Evolutionary conservation across 2,797 vertebrate genomes (phyloP).

Genomic region (Pangasius sanitwongsei): DNA sequence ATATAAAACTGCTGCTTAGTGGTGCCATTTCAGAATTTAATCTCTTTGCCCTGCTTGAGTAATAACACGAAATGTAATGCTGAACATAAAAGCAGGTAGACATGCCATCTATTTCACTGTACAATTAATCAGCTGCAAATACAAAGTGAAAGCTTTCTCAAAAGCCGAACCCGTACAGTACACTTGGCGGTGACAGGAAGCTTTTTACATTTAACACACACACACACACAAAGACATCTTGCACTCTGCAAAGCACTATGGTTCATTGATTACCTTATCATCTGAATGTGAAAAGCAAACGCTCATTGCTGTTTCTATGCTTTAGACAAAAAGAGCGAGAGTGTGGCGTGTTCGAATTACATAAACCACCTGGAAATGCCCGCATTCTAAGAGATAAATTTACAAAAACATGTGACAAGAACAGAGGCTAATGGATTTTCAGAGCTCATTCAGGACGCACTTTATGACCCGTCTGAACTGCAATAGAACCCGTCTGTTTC

Average conservation of each 20-base stretch:
- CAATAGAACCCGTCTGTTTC: constrained; percentile 14
- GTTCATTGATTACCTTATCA: constrained; percentile 61
- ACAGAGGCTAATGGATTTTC: constrained; percentile 39
- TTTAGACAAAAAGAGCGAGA: constrained; percentile 7
- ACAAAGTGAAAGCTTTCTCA: constrained; percentile 6
- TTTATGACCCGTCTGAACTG: constrained; percentile 20
- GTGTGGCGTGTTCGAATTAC: constrained; percentile 33
- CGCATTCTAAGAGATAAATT: constrained; percentile 24
- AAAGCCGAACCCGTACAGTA: background rate
- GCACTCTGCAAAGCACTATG: constrained; percentile 44
- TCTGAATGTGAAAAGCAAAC: constrained; percentile 46
- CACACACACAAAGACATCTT: constrained; percentile 11
- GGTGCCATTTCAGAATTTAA: background rate
- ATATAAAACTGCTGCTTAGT: background rate
- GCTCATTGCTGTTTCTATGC: constrained; percentile 35
- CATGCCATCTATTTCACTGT: background rate
- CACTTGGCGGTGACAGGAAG: background rate
- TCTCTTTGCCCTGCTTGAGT: constrained; percentile 12
- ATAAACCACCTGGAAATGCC: constrained; percentile 37
- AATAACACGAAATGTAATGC: background rate
- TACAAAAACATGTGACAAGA: constrained; percentile 26
- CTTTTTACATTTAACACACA: background rate
- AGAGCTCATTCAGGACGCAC: constrained; percentile 23
- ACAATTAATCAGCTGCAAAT: constrained; percentile 22
- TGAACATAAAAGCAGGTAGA: constrained; percentile 15